Evolutionary conservation across 2,888 invertebrate species (phyloP), one percentile per base, ranked within the genome.

Genomic region (Amblyjoppa proteus): DNA sequence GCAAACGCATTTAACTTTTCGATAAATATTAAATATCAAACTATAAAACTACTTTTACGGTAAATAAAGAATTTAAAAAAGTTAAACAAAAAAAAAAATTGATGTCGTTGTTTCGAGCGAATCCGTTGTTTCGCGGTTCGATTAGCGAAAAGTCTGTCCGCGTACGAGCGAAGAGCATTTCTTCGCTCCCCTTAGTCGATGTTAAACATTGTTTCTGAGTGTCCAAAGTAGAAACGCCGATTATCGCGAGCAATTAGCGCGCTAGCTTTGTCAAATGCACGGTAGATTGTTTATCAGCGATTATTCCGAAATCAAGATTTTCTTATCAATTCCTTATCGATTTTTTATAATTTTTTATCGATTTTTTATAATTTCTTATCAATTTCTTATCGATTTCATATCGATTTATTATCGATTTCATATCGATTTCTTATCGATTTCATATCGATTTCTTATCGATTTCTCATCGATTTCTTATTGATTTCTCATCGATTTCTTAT

Each of bases 1-100:
- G 83, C 80, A 82, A 85, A 83, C 79, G 85, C 85, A 85, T 85
- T 85, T 85, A 85, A 85, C 71, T 83, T 85, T 83, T 85, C 75
- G 80, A 84, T 85, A 81, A 68, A 85, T 85, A 82, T 79, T 79
- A 51, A 34, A 41, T 66, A 68, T 31, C 41, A 73, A 79, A 76
- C 20, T 68, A 68, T 53, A 76, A n/a, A n/a, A 61, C 45, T 20
- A 25, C 38, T 20, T 49, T 49, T 34, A 58, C 20, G 58, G 49
- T 66, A 49, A 11, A 51, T 28, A 3, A 13, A 13, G 45, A 77
- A 68, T 41, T 16, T n/a, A 56, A 68, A 53, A 34, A 64, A 75
- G 66, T 34, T 66, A 25, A 66, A 25, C 20, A 53, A 38, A 11
- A 34, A 4, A 16, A n/a, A 41, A 68, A 41, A 45, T 13, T 28